A percentile compares a stretch with the other conserved stretches of the same genome.
These are phyloP conservation scores for Mylabris sibirica DNA, from an alignment of 2,888 invertebrate genomes.

Conservation along the genomic window DNA sequence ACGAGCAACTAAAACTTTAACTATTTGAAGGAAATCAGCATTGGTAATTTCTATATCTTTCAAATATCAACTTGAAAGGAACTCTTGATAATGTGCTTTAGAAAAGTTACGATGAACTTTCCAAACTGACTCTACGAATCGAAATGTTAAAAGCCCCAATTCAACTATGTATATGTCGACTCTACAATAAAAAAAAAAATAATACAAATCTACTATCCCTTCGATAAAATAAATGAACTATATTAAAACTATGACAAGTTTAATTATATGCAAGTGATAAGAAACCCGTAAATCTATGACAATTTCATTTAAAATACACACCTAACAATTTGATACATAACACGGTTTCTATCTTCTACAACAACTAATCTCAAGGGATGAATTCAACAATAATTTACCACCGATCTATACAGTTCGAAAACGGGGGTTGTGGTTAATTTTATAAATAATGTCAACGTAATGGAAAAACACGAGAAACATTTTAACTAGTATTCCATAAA, in stretches of 20 bases:
- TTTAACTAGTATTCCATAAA: background rate
- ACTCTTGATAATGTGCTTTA: background rate
- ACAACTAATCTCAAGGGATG: conserved; percentile 10
- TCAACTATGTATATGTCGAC: background rate
- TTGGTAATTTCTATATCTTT: conserved; percentile 23
- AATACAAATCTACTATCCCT: background rate
- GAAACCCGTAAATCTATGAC: background rate
- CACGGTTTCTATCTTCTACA: background rate
- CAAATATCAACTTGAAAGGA: background rate
- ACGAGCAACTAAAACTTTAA: background rate
- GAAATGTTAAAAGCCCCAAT: background rate
- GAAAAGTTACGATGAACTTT: background rate
- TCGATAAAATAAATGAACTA: background rate
- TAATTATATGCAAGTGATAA: background rate
- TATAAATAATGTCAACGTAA: background rate
- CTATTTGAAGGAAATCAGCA: conserved; percentile 25
- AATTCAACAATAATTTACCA: conserved; percentile 4
- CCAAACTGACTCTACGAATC: background rate
- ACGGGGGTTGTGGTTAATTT: background rate
- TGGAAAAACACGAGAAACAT: conserved; percentile 10
- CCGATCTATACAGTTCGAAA: background rate
- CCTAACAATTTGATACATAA: background rate
- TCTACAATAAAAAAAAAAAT: background rate
- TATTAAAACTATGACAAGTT: background rate
- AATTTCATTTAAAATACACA: background rate